phyloP scores from a whole-genome alignment of 2,888 invertebrate genomes.

The Cerastoderma edule region DNA sequence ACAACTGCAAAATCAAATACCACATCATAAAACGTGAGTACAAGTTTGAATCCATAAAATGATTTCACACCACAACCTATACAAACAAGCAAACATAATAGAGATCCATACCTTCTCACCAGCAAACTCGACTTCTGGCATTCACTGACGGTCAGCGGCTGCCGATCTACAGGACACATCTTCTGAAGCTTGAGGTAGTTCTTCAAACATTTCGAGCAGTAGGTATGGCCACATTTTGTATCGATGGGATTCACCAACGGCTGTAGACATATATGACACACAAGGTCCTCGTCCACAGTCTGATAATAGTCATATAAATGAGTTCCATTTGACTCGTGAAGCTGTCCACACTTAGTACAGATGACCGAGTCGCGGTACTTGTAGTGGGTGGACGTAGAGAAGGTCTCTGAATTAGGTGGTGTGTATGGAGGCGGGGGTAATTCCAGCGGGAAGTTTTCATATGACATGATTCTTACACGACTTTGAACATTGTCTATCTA shows the following conservation, averaged over 20 bases:
- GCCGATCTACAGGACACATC: constrained; percentile 84
- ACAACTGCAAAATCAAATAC: too few relatives aligned
- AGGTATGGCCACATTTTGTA: constrained; percentile 83
- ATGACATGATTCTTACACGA: constrained; percentile 49
- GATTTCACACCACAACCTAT: too few relatives aligned
- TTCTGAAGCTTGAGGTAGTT: constrained; percentile 83
- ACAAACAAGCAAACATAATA: too few relatives aligned
- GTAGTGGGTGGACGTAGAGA: constrained; percentile 63
- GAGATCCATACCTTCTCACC: constrained; percentile 82
- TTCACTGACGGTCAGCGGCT: constrained; percentile 81
- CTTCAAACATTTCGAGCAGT: constrained; percentile 81
- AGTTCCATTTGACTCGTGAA: constrained; percentile 78
- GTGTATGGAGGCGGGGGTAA: constrained; percentile 60
- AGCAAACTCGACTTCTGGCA: constrained; percentile 84
- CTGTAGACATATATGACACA: constrained; percentile 84
- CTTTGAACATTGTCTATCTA: too few relatives aligned
- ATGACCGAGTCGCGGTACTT: constrained; percentile 70
- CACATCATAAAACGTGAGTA: too few relatives aligned
- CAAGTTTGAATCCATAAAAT: too few relatives aligned
- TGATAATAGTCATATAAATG: constrained; percentile 84
- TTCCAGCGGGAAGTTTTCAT: constrained; percentile 46
- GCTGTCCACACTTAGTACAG: constrained; percentile 80
- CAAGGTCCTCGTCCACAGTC: constrained; percentile 84
- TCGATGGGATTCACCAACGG: constrained; percentile 84
- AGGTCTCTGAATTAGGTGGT: constrained; percentile 56